These are phyloP conservation scores for Dendrolimus houi DNA, from an alignment of 2,888 invertebrate genomes.

Conservation along the genomic window DNA sequence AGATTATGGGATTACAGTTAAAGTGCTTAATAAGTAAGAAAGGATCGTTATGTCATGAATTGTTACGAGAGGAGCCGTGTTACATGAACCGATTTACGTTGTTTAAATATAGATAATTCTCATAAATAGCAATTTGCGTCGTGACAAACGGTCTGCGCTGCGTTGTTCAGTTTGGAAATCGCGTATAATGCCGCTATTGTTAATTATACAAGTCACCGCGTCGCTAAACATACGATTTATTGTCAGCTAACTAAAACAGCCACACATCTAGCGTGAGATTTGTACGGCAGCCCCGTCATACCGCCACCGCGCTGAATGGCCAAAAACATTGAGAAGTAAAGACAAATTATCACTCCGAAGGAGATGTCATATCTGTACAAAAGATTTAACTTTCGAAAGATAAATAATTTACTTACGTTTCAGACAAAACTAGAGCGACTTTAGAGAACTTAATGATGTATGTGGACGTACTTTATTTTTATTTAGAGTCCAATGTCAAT, in stretches of 20 bases:
- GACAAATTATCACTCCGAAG: slow-evolving; percentile 36
- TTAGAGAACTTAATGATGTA: slow-evolving; percentile 11
- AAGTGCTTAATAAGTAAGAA: not conserved
- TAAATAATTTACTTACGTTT: slow-evolving; percentile 17
- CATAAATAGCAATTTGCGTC: slow-evolving; percentile 69
- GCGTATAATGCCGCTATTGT: slow-evolving; percentile 69
- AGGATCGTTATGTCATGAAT: not conserved
- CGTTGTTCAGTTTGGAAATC: slow-evolving; percentile 68
- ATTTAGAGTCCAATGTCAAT: slow-evolving; percentile 33
- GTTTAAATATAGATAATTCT: slow-evolving; percentile 59
- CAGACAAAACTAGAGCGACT: slow-evolving; percentile 22
- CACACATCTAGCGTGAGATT: slow-evolving; percentile 60
- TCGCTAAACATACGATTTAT: slow-evolving; percentile 73
- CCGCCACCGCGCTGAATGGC: slow-evolving; percentile 33
- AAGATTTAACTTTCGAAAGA: slow-evolving; percentile 38
- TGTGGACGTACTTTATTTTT: slow-evolving; percentile 31
- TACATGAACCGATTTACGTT: slow-evolving; percentile 35
- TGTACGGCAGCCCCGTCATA: slow-evolving; percentile 35
- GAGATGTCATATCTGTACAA: slow-evolving; percentile 26
- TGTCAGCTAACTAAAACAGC: slow-evolving; percentile 62
- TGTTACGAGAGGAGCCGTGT: slow-evolving; percentile 14
- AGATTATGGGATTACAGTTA: slow-evolving; percentile 1
- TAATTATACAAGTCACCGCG: slow-evolving; percentile 70
- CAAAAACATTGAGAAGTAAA: slow-evolving; percentile 52
- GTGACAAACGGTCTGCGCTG: slow-evolving; percentile 64